Conservation (phyloP, 2,113 vertebrate species). For the Tursiops truncatus region DNA sequence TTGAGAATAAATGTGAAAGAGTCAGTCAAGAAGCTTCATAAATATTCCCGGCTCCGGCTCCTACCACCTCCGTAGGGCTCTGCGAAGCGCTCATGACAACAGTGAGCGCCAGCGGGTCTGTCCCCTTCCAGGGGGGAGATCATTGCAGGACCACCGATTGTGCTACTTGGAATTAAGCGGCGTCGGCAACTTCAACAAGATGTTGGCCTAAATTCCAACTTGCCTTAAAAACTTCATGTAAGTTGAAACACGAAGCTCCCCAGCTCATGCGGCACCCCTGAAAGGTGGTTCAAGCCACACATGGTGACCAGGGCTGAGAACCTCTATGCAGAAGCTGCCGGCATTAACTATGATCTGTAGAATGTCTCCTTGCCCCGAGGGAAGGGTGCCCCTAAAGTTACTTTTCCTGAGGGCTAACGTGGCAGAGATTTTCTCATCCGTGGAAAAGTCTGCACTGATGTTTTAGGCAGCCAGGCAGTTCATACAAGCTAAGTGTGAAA, state of each 20-base stretch:
- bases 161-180: neutral
- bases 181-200: neutral
- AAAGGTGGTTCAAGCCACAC: fast-evolving
- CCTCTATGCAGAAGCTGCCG: fast-evolving
- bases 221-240: neutral
- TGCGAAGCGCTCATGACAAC: neutral
- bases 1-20: slow-evolving; percentile 67
- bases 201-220: neutral
- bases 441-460: neutral
- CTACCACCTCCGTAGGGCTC: slow-evolving; percentile 4
- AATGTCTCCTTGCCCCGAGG: neutral
- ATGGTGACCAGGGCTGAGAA: fast-evolving
- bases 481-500: fast-evolving
- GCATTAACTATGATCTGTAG: fast-evolving
- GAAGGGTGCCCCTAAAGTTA: neutral
- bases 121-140: neutral
- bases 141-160: neutral
- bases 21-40: slow-evolving; percentile 48
- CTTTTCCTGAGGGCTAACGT: neutral
- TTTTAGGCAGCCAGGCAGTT: neutral
- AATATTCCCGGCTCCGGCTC: slow-evolving; percentile 3
- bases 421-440: neutral
- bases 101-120: fast-evolving
- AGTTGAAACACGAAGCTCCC: no score
- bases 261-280: fast-evolving